Base-by-base conservation (phyloP, 2,888 invertebrate species). In the Rhodophaea formosa region DNA sequence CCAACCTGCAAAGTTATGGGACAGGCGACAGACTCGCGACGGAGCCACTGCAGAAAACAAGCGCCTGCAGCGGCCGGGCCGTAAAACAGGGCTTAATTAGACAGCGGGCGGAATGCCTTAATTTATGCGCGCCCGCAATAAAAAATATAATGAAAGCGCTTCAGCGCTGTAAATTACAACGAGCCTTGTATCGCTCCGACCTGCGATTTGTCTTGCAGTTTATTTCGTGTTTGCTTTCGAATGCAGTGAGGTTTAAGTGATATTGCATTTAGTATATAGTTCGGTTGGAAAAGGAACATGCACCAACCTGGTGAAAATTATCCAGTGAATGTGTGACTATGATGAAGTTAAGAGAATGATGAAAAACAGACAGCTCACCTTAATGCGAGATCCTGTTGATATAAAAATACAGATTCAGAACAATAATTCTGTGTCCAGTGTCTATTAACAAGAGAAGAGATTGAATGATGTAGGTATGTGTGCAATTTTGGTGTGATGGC, bases 91-190 rank as follows among this genome's bases (percentile, higher is more conserved):
- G 57, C 60, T 57, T 62, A 64, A 64, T 64, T 62, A 62, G 56
- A 59, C 52, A 23, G 56, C 49, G 49, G n/a, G 49, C 52, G 49
- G 39, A 43, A 56, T 49, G 49, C 49, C 57, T 57, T 60, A 64
- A 64, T 64, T 62, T 62, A 62, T 64, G 62, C 64, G 59, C 59
- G 53, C 47, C 53, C 59, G 58, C 55, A 45, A 52, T 62, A 62
- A 62, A 64, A 64, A 59, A 56, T n/a, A 56, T 56, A 56, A 56
- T 56, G 49, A 56, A 49, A 56, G 49, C 56, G 42, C 56, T 56
- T 42, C 15, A 42, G 23, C 49, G 49, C 42, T 16, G 15, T 42
- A 17, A 42, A 39, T 47, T 56, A 39, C 17, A 43, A 29, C 39
- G 39, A 39, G n/a, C 12, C 39, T n/a, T 39, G n/a, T 39, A 10